Evolutionary conservation across 2,113 vertebrate genomes (phyloP).

Genomic region (Pithys albifrons): DNA sequence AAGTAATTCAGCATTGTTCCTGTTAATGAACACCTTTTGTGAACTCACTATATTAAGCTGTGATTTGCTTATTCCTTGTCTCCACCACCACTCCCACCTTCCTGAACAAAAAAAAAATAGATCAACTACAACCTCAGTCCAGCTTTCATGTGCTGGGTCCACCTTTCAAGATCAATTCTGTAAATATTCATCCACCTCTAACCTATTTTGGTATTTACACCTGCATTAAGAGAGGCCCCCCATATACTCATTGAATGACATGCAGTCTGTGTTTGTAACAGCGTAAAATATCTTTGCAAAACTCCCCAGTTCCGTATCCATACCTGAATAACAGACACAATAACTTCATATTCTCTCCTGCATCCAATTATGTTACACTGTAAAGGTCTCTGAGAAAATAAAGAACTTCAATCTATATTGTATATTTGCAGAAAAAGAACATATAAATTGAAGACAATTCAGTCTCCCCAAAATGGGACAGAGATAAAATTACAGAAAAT

Average conservation of each 20-base stretch:
- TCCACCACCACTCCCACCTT: background rate
- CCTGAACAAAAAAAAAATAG: background rate
- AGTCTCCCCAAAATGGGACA: background rate
- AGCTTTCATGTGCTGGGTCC: background rate
- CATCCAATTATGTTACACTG: background rate
- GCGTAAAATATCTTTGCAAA: background rate
- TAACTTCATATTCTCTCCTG: background rate
- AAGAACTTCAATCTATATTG: background rate
- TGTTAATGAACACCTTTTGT: background rate
- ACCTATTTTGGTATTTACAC: background rate
- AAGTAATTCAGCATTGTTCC: background rate
- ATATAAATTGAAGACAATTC: background rate
- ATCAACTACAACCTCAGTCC: background rate
- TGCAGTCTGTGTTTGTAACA: background rate
- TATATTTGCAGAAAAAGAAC: background rate
- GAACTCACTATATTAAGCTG: background rate
- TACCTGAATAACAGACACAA: background rate
- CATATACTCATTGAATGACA: background rate
- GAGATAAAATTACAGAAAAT: background rate
- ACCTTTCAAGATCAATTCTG: background rate
- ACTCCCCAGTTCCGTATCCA: background rate
- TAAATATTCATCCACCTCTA: background rate
- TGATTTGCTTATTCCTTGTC: background rate
- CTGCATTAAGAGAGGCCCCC: background rate
- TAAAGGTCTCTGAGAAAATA: background rate